Percentiles rank a stretch among this genome's conserved stretches.
Evolutionary conservation across 2,113 vertebrate genomes (phyloP).

Genomic region (Zapornia atra): DNA sequence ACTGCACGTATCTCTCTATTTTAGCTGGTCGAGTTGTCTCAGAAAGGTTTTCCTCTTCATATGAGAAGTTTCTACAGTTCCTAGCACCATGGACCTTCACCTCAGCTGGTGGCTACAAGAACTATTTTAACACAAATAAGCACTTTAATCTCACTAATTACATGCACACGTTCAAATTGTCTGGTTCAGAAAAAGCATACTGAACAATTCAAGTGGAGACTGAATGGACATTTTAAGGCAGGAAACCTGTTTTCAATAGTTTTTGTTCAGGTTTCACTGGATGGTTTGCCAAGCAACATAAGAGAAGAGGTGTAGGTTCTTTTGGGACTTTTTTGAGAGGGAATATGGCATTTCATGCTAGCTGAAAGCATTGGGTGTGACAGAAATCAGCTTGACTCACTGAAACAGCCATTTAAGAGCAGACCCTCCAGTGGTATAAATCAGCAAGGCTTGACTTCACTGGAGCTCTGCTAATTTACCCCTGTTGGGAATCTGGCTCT

Average conservation of each 20-base stretch:
- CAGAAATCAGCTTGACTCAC: slow-evolving; percentile 4
- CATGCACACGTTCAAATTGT: not conserved
- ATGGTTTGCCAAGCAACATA: not conserved
- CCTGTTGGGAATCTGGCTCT: slow-evolving; percentile 5
- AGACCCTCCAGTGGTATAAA: not conserved
- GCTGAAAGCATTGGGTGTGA: not conserved
- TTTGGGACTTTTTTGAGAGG: not conserved
- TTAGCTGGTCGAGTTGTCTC: not conserved
- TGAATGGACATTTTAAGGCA: not conserved
- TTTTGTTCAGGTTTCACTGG: not conserved
- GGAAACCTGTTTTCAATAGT: not conserved
- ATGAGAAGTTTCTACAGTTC: not conserved
- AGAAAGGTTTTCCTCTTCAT: not conserved
- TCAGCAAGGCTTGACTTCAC: slow-evolving; percentile 34
- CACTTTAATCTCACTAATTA: not conserved
- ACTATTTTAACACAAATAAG: not conserved
- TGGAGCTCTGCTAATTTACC: not conserved
- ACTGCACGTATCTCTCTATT: not conserved
- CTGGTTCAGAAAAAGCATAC: not conserved
- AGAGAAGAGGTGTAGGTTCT: not conserved
- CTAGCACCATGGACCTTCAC: not conserved
- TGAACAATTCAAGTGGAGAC: not conserved
- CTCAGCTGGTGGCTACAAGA: not conserved
- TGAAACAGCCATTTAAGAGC: not conserved
- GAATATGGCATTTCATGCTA: not conserved